Evolutionary conservation across 1,140 invertebrate species (phyloP), one percentile per base, ranked within the genome.

Genomic region (Tetramorium parvispinum): DNA sequence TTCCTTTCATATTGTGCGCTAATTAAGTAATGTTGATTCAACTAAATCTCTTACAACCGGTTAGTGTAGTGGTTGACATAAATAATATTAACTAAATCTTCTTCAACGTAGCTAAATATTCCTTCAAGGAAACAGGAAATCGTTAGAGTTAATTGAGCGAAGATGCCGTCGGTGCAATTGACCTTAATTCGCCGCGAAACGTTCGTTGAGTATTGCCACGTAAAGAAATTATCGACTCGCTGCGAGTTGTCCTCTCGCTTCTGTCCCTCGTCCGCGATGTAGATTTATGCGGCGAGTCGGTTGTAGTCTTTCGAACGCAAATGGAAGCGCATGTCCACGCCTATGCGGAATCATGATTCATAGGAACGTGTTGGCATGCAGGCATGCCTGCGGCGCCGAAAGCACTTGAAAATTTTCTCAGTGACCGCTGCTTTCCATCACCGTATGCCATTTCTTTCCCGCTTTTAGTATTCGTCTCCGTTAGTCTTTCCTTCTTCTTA

Each of bases 291-390:
- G 51, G 24, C 78, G 37, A 21, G 63, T 70, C 37, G 7, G 61
- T 53, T 37, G 77, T 27, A 37, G 63, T n/a, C 21, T 16, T 24
- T 59, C 73, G 46, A 3, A 51, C 46, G 37, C 32, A 37, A 51
- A 81, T 70, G 37, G 46, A 81, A 81, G 77, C 32, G n/a, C 65
- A 65, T 49, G 32, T 81, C 78, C 65, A 55, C 65, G 65, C 78
- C 78, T 81, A 81, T 81, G 78, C 37, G 21, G 51, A 70, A 81
- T 81, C 78, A 21, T 81, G 78, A 81, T 81, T 81, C 78, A 81
- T 55, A 81, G 65, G 21, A 81, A 81, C 78, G 78, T 70, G 49
- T 81, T 13, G 78, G 78, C 16, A 81, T 70, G 37, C 65, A 70
- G 49, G 21, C 63, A 16, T n/a, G 49, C 32, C 49, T 21, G 21